Evolutionary conservation across 2,113 vertebrate species (phyloP).

Genomic region (Microtus montanus): DNA sequence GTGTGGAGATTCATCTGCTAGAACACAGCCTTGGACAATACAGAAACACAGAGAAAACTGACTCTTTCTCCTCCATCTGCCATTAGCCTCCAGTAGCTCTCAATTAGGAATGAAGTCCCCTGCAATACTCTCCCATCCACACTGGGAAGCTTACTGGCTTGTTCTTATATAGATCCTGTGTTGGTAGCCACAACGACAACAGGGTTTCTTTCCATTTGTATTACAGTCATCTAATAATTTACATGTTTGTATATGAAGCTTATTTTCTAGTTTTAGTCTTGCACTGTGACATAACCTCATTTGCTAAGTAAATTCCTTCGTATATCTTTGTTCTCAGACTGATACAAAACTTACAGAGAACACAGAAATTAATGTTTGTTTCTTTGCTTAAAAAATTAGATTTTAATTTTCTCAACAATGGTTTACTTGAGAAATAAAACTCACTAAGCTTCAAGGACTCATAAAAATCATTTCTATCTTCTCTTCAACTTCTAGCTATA

Average conservation of each 20-base stretch:
- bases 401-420: constrained; percentile 63
- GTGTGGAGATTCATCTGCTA: background rate
- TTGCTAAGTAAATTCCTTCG: background rate
- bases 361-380: background rate
- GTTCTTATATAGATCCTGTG: background rate
- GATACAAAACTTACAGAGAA: background rate
- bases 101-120: too few relatives aligned
- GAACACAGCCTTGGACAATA: background rate
- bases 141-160: too few relatives aligned
- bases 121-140: background rate
- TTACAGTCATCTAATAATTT: background rate
- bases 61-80: background rate
- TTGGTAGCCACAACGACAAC: too few relatives aligned
- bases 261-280: background rate
- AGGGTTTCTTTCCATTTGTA: background rate
- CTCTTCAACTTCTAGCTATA: constrained; percentile 44
- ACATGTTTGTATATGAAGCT: background rate
- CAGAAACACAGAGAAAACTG: too few relatives aligned
- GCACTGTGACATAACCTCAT: background rate
- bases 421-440: constrained; percentile 68
- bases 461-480: constrained; percentile 59
- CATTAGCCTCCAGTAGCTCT: too few relatives aligned
- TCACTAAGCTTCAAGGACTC: constrained; percentile 40
- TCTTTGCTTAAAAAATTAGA: constrained; percentile 18
- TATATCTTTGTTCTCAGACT: background rate